Evolutionary conservation across 2,797 vertebrate genomes (phyloP), one percentile per base, ranked within the genome.

Genomic region (Ceryle rudis): DNA sequence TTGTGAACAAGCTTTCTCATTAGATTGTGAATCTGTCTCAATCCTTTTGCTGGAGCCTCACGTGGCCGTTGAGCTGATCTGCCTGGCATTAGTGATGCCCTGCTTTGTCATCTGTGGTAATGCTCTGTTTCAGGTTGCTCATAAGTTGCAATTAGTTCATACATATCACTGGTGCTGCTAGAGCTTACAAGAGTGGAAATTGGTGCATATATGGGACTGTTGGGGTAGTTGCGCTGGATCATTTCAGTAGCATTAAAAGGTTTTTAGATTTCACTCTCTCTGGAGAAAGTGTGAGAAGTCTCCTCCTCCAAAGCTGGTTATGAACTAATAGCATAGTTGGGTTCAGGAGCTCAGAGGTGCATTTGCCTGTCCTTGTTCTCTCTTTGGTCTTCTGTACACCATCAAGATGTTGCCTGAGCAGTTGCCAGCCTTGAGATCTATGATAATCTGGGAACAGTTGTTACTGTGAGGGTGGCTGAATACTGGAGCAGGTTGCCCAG

Each of bases 131-230:
- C n/a, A 80, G 31, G 6, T 51, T 81, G 21, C 22, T 37, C 6
- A 0, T 19, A 46, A 70, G 42, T 3, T 55, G 12, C 29, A 86
- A 23, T 26, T 51, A 7, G 1, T 9, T 37, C 37, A 23, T 33
- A 46, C 37, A 37, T 18, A 73, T 62, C 42, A 4, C 9, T 42
- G 28, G 6, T 69, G 28, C 25, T 83, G 71, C 58, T 55, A 51
- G 14, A 84, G 23, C 10, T 78, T 77, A 37, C 0, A 0, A 46
- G 10, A 14, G 28, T 25, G n/a, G 7, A 84, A 35, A 28, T 6
- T 47, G n/a, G 16, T 71, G 14, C 14, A 5, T 14, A 7, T 31
- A 3, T 25, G 7, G 49, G 11, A 46, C 37, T 37, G 3, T 4
- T 33, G 33, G 21, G 11, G 10, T 18, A 44, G 31, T 62, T 64